Base-by-base conservation (phyloP, 2,113 vertebrate species). In the Elephas maximus region DNA sequence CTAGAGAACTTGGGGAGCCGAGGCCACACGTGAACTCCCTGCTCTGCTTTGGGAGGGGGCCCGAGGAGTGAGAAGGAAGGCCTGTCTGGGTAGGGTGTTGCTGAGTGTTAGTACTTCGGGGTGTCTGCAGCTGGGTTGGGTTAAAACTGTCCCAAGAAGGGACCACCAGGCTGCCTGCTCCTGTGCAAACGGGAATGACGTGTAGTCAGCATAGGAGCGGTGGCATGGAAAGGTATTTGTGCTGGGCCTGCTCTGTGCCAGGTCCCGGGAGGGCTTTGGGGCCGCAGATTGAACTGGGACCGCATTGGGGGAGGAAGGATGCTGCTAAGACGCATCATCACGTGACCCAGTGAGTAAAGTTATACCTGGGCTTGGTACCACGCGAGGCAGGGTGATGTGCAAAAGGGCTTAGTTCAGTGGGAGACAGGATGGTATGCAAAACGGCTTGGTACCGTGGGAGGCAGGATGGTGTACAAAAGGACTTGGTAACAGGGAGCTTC, bases 1-100 rank as follows among this genome's bases (percentile, higher is more conserved):
- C 37, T 30, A 11, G 67, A 2, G n/a, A 8, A 33, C 1, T 18
- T 2, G 0, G 51, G 44, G 2, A 11, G 57, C 60, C 23, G 24
- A 0, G 6, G 60, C 41, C 28, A 18, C n/a, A 0, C 3, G 1
- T 78, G 74, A n/a, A 3, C 0, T 28, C 8, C 65, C 0, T 3
- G 48, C 76, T 5, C 12, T 48, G 33, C 45, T 14, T 9, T 2
- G 2, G 5, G 12, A 0, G 1, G 2, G 71, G 26, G 21, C 28
- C 20, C 12, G 4, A 23, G 15, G 28, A n/a, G 30, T 28, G 6
- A n/a, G 76, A 62, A 65, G 48, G 37, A 37, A 33, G 51, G n/a
- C 33, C 18, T 6, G 24, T 37, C 67, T 18, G 45, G 17, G 1
- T 14, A 9, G 11, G n/a, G 15, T 23, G 2, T 28, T 1, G 8